phyloP scores from a whole-genome alignment of 2,888 invertebrate genomes.

The Neuroscelio doddi region DNA sequence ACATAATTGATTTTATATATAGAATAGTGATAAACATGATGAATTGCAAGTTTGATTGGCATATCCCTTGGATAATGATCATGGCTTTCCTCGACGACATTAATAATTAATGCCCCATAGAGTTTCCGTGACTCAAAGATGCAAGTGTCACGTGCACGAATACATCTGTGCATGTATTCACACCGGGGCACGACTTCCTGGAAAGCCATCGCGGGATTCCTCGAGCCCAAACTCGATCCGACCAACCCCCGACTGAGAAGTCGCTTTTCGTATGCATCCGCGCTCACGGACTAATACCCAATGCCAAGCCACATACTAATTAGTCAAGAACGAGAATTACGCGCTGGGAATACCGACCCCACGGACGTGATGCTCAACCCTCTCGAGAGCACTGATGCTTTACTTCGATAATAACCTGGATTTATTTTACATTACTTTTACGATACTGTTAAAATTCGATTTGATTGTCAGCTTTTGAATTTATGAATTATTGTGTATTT shows the following conservation, averaged over 20 bases:
- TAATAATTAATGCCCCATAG: slow-evolving; percentile 19
- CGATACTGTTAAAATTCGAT: no score
- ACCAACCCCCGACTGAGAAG: neutral
- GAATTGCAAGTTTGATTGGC: no score
- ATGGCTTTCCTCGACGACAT: neutral
- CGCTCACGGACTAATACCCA: slow-evolving; percentile 56
- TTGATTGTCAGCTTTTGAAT: no score
- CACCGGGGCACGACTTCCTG: slow-evolving; percentile 10
- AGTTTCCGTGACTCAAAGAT: slow-evolving; percentile 15
- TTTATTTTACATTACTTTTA: no score
- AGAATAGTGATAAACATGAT: no score
- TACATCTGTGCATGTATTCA: slow-evolving; percentile 20
- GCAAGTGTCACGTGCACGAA: neutral
- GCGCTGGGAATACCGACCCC: slow-evolving; percentile 32
- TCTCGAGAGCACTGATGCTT: no score
- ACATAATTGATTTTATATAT: no score
- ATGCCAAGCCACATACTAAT: slow-evolving; percentile 59
- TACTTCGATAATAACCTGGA: no score
- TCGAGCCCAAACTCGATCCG: slow-evolving; percentile 1
- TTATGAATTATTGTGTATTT: no score
- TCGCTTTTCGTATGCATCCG: slow-evolving; percentile 56
- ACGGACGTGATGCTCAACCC: no score
- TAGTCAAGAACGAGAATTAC: slow-evolving; percentile 48
- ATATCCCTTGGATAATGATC: neutral
- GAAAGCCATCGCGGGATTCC: slow-evolving; percentile 14